Conservation (phyloP, 2,888 invertebrate genomes). For the Campoplex capitator region DNA sequence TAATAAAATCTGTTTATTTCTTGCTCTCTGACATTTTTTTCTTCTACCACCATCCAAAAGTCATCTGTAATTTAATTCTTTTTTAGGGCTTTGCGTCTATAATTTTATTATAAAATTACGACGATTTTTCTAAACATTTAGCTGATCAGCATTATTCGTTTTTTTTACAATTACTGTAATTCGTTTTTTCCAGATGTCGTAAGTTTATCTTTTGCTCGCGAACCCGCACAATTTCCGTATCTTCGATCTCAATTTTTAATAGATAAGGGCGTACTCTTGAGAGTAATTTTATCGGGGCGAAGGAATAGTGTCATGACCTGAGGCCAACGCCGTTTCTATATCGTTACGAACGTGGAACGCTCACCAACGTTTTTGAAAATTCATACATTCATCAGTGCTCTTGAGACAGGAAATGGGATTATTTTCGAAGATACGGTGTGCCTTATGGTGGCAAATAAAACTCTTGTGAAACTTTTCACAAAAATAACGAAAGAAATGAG, state of each 20-base stretch:
- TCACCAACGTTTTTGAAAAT: too few relatives aligned
- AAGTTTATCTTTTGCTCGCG: neutral
- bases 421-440: constrained; percentile 3
- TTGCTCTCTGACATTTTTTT: neutral
- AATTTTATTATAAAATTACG: neutral
- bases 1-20: neutral
- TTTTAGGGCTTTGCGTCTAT: neutral
- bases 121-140: neutral
- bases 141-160: too few relatives aligned
- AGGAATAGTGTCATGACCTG: neutral
- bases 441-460: neutral
- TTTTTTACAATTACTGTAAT: neutral
- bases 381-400: too few relatives aligned
- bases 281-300: neutral
- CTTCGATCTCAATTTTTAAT: neutral
- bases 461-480: neutral
- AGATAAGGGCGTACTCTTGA: too few relatives aligned
- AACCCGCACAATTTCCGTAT: neutral
- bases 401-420: constrained; percentile 26
- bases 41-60: neutral
- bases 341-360: neutral
- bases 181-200: neutral
- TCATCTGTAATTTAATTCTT: neutral
- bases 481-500: constrained; percentile 3
- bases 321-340: neutral